Percentiles rank a stretch among this genome's conserved stretches.
Conservation (phyloP, 2,797 vertebrate species). For the Adrianichthys oophorus region DNA sequence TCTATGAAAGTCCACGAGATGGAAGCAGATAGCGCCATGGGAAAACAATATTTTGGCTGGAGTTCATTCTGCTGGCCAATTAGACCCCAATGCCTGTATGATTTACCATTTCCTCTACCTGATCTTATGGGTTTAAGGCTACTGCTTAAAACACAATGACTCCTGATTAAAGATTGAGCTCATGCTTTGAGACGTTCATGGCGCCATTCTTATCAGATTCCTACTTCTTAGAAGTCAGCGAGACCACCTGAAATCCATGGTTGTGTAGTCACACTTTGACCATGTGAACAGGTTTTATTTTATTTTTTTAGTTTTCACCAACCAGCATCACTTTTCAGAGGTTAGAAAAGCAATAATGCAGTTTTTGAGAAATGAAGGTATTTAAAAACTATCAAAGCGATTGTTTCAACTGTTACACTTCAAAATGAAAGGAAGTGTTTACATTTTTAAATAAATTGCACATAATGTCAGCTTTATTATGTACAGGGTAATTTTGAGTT, state of each 20-base stretch:
- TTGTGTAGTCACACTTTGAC: constrained; percentile 19
- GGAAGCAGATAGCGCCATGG: constrained; percentile 85
- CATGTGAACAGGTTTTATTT: constrained; percentile 12
- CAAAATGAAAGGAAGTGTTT: not conserved
- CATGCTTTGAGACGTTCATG: constrained; percentile 59
- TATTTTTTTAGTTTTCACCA: constrained; percentile 5
- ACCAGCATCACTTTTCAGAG: not conserved
- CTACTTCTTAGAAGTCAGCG: constrained; percentile 56
- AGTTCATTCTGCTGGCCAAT: constrained; percentile 77
- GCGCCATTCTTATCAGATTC: constrained; percentile 77
- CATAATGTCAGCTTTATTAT: not conserved
- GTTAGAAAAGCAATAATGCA: not conserved
- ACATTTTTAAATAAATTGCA: not conserved
- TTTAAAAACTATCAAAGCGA: not conserved
- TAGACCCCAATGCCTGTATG: constrained; percentile 73
- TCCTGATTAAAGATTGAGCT: constrained; percentile 76
- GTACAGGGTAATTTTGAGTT: constrained; percentile 5
- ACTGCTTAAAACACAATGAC: constrained; percentile 73
- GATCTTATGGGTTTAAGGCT: constrained; percentile 69
- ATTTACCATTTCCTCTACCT: constrained; percentile 80
- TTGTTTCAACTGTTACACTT: constrained; percentile 3
- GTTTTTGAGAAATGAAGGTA: not conserved
- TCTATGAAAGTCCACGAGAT: constrained; percentile 87
- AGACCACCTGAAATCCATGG: constrained; percentile 59
- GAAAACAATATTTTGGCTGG: constrained; percentile 79